phyloP scores from a whole-genome alignment of 1,140 invertebrate species.

The Atta texana region DNA sequence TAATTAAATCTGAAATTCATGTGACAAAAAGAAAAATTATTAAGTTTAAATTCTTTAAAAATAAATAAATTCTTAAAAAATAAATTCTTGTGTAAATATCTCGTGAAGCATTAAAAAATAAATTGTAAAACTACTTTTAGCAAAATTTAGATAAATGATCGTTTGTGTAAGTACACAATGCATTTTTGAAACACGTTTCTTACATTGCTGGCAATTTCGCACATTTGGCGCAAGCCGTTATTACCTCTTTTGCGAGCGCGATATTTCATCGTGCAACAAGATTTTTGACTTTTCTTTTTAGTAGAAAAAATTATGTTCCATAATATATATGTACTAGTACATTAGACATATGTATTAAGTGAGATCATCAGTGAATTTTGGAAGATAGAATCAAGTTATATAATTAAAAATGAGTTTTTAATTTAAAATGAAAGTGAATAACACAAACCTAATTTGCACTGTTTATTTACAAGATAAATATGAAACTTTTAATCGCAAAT shows the following conservation, averaged over 20 bases:
- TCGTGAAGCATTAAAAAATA: conserved; percentile 1
- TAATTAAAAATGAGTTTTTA: background rate
- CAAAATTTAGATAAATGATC: conserved; percentile 22
- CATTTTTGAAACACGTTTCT: conserved; percentile 44
- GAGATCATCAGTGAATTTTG: background rate
- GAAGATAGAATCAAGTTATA: background rate
- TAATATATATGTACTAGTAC: background rate
- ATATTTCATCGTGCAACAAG: conserved; percentile 44
- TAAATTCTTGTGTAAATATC: conserved; percentile 21
- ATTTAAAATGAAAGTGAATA: background rate
- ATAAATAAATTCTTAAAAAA: conserved; percentile 10
- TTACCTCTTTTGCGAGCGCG: conserved; percentile 4
- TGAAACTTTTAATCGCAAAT: conserved; percentile 18
- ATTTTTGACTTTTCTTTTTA: conserved; percentile 9
- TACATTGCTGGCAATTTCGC: conserved; percentile 25
- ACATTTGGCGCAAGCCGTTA: conserved; percentile 52
- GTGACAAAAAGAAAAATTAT: background rate
- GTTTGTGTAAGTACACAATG: conserved; percentile 1
- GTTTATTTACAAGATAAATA: conserved; percentile 20
- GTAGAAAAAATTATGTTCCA: conserved; percentile 10
- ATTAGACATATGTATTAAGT: background rate
- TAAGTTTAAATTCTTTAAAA: background rate
- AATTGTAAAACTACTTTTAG: background rate
- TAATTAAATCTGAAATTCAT: conserved; percentile 6
- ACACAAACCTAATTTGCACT: conserved; percentile 2